These are phyloP conservation scores for Eleutherodactylus coqui DNA, from an alignment of 2,797 vertebrate species.

Conservation along the genomic window DNA sequence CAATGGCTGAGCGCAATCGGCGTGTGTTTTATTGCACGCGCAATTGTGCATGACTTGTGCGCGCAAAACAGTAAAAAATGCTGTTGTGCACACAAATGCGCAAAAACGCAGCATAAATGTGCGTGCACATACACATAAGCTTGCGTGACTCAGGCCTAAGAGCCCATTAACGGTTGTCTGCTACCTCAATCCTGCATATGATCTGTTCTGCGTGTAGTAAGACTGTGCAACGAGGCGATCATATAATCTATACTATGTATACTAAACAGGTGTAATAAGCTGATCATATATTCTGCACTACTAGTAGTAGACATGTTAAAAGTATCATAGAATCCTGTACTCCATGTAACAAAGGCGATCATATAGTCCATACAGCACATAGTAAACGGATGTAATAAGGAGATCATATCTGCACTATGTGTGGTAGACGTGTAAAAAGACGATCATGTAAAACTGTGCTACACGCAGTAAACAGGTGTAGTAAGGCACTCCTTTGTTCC, in stretches of 20 bases:
- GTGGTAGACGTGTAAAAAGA: not conserved
- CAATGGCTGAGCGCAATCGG: too few species aligned
- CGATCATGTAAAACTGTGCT: not conserved
- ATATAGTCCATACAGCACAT: not conserved
- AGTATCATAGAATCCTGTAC: not conserved
- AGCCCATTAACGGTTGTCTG: too few species aligned
- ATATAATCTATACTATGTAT: not conserved
- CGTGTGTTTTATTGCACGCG: too few species aligned
- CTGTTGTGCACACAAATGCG: too few species aligned
- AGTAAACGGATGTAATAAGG: not conserved
- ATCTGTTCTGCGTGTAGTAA: not conserved
- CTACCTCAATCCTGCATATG: too few species aligned
- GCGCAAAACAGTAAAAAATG: too few species aligned
- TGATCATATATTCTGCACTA: not conserved
- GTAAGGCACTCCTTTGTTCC: not conserved
- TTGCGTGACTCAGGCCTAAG: too few species aligned
- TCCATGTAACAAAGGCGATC: not conserved
- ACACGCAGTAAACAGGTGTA: not conserved
- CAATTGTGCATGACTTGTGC: too few species aligned
- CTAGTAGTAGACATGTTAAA: not conserved
- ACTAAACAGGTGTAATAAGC: conserved; percentile 8
- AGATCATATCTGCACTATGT: not conserved
- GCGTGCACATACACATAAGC: too few species aligned
- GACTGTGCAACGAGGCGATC: not conserved
- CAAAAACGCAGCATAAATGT: too few species aligned